Conservation (phyloP, 2,797 vertebrate species). For the Hydrocynus forskahlii region DNA sequence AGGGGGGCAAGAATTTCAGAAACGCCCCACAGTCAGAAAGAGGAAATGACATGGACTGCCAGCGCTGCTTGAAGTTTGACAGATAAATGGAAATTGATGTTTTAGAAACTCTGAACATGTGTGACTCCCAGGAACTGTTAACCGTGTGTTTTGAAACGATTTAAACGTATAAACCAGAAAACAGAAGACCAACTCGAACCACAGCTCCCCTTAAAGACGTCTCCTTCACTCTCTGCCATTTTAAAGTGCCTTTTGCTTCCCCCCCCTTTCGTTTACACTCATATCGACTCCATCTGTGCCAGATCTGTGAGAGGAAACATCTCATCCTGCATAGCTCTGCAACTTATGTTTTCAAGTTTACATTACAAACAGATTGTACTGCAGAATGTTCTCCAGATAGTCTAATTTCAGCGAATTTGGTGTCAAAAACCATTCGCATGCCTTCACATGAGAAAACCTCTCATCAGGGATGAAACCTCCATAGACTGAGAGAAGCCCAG, state of each 20-base stretch:
- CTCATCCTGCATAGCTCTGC: neutral
- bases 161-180: neutral
- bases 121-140: no score
- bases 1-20: slow-evolving; percentile 14
- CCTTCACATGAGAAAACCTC: neutral
- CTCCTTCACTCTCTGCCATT: neutral
- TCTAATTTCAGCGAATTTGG: neutral
- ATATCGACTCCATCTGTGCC: slow-evolving; percentile 1
- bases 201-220: neutral
- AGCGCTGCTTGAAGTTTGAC: neutral
- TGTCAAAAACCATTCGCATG: neutral
- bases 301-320: neutral
- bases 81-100: neutral
- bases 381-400: neutral
- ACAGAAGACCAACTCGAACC: neutral
- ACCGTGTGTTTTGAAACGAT: neutral
- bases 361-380: no score
- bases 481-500: neutral
- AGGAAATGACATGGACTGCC: neutral
- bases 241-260: slow-evolving; percentile 35
- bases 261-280: neutral
- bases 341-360: no score
- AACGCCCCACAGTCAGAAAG: neutral
- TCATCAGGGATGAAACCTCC: slow-evolving; percentile 29
- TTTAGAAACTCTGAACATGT: neutral